Evolutionary conservation across 23 tunicate species (phyloP).

Genomic region (Phallusia fumigata): DNA sequence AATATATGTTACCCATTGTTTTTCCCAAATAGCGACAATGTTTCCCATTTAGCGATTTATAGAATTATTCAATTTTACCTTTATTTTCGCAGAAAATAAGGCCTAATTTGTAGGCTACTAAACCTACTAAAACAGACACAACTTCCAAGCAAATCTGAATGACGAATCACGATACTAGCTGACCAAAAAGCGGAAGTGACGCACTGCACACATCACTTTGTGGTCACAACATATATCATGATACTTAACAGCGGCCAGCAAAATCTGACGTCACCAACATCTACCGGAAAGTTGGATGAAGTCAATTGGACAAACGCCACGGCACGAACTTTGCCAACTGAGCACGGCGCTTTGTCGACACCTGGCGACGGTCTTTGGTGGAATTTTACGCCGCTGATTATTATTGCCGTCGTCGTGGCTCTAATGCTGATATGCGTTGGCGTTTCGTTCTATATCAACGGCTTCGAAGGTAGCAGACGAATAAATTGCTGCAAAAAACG

Average conservation of each 20-base stretch:
- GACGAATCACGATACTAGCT: background rate
- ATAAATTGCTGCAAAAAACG: too few relatives aligned
- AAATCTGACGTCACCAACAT: background rate
- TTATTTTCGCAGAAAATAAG: too few relatives aligned
- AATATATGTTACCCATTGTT: too few relatives aligned
- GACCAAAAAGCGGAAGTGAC: background rate
- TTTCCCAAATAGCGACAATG: too few relatives aligned
- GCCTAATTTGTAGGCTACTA: too few relatives aligned
- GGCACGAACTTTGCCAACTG: background rate
- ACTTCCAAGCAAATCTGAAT: background rate
- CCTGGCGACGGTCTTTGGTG: background rate
- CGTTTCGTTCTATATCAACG: slow-evolving; percentile 21
- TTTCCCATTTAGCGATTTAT: too few relatives aligned
- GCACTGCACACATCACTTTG: background rate
- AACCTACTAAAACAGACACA: too few relatives aligned
- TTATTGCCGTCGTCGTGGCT: slow-evolving; percentile 24
- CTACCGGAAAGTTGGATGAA: background rate
- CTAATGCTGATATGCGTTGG: slow-evolving; percentile 26
- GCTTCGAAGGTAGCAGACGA: slow-evolving; percentile 12
- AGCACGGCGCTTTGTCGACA: background rate
- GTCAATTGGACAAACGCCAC: background rate
- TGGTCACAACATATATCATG: background rate
- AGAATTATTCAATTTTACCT: too few relatives aligned
- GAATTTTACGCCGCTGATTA: slow-evolving; percentile 22
- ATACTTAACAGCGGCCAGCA: background rate